Evolutionary conservation across 92 coral and sea anemone genomes (phyloP), one percentile per base, ranked within the genome.

Genomic region (Umimayanthus kanabou): DNA sequence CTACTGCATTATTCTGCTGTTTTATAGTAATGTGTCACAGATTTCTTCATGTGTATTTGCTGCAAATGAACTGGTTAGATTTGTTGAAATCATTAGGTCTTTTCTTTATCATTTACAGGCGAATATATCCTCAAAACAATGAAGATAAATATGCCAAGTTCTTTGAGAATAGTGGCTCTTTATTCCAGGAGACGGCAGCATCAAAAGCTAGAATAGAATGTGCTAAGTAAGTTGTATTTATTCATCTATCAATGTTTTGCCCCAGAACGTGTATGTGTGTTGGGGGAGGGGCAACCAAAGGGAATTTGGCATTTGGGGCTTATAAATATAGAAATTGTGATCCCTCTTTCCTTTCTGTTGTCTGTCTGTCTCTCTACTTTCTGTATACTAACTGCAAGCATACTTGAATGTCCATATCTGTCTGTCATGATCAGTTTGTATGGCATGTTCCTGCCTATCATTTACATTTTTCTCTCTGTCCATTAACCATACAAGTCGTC

Each of bases 121-220:
- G 99, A 70, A 94, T 97, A 39, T 97, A 97, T 66, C 99, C 99
- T 1, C 91, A 97, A 65, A 93, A 80, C 58, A 97, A 97, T 76
- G 99, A 97, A 86, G 99, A 95, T 69, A 91, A 95, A 55, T 97
- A 95, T 64, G 89, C 92, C 7, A 88, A 87, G 57, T 97, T 89
- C 84, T 97, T 97, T 70, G 99, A 97, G 90, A 97, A 97, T 89
- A 97, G 98, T 84, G 93, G 99, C 71, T 95, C 99, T 18, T 89
- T 97, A 30, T 97, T 97, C 87, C 97, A 93, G 78, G 99, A 97
- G 83, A 97, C 99, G 2, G 94, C 98, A 25, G 98, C 99, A 22
- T 97, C 99, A 9, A 97, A 97, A 89, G 99, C 99, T 10, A 94
- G 99, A 28, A 97, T 92, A 15, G 98, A 97, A 84, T 97, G 99